These are phyloP conservation scores for Chaitophorus viminalis DNA, from an alignment of 2,888 invertebrate species.

Conservation along the genomic window DNA sequence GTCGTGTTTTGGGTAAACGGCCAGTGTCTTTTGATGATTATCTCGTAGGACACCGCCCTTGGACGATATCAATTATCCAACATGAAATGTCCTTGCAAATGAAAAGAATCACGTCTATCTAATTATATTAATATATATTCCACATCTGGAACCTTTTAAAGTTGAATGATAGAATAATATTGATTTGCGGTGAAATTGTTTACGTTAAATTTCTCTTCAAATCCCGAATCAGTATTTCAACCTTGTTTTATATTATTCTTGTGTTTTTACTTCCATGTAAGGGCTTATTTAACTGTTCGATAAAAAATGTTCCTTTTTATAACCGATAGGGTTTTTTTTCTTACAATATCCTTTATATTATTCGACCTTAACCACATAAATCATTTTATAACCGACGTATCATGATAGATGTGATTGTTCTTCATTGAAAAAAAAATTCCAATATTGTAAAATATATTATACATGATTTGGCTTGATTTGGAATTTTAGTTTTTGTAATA, in stretches of 20 bases:
- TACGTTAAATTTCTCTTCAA: constrained; percentile 20
- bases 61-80: constrained; percentile 18
- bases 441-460: neutral
- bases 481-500: neutral
- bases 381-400: constrained; percentile 9
- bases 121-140: neutral
- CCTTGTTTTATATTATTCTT: constrained; percentile 12
- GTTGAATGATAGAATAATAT: neutral
- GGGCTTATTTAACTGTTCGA: constrained; percentile 6
- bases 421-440: neutral
- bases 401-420: constrained; percentile 7
- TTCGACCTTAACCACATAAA: neutral
- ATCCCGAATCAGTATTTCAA: neutral
- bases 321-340: neutral
- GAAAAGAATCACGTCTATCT: constrained; percentile 21
- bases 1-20: constrained; percentile 11
- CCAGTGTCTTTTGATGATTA: constrained; percentile 22
- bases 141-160: neutral
- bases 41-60: constrained; percentile 35
- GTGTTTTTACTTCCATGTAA: constrained; percentile 44
- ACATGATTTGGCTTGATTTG: neutral
- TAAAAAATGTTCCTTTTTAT: neutral
- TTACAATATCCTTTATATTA: constrained; percentile 1
- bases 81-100: constrained; percentile 22
- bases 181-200: neutral